A percentile compares a stretch with the other conserved stretches of the same genome.
phyloP scores from a whole-genome alignment of 2,888 invertebrate genomes.

The Lobophora halterata region DNA sequence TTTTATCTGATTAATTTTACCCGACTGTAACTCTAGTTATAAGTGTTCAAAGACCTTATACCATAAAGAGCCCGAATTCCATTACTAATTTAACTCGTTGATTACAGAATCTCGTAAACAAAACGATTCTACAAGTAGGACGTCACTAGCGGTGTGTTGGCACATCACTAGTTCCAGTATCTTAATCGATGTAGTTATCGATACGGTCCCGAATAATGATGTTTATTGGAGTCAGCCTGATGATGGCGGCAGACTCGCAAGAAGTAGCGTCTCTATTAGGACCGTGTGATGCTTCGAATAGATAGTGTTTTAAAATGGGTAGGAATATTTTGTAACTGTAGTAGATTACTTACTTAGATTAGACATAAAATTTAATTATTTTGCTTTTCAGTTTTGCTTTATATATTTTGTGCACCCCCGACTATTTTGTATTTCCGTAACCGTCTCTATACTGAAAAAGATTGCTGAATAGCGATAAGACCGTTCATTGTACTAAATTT shows the following conservation, averaged over 20 bases:
- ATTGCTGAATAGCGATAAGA: too few species aligned
- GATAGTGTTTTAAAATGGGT: background rate
- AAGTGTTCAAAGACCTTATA: too few species aligned
- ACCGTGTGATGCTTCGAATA: background rate
- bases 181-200: conserved; percentile 60
- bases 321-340: too few species aligned
- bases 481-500: too few species aligned
- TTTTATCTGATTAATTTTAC: too few species aligned
- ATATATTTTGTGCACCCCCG: too few species aligned
- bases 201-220: conserved; percentile 31
- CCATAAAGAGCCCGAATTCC: conserved; percentile 27
- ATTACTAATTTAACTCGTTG: conserved; percentile 36
- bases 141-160: conserved; percentile 35
- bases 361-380: too few species aligned
- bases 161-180: conserved; percentile 45
- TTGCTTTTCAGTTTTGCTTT: too few species aligned
- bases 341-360: too few species aligned
- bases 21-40: too few species aligned
- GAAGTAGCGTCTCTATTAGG: conserved; percentile 3
- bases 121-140: conserved; percentile 27
- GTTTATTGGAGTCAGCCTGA: conserved; percentile 10
- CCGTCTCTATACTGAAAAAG: too few species aligned
- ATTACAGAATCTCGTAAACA: conserved; percentile 34
- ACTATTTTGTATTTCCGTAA: too few species aligned
- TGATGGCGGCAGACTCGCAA: conserved; percentile 1